Evolutionary conservation across 2,113 vertebrate species (phyloP), one percentile per base, ranked within the genome.

Genomic region (Daboia siamensis): DNA sequence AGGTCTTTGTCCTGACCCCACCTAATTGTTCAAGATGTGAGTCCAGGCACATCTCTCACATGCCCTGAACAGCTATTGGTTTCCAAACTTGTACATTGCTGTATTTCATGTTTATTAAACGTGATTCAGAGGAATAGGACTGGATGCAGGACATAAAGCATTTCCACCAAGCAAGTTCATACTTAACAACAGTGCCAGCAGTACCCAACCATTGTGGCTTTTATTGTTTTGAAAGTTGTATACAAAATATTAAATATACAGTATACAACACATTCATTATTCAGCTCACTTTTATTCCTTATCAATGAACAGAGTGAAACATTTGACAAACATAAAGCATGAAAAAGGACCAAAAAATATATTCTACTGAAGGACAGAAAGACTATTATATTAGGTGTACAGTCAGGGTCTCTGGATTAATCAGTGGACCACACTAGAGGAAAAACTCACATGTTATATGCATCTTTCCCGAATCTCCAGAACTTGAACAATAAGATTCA

Each of bases 171-270:
- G 33, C 20, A 88, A 55, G 51, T 54, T 52, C 26, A 46, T 44
- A 48, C 84, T 55, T 69, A 44, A 92, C 13, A 69, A 88, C 2
- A 92, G 24, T 29, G 33, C n/a, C 39, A 54, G 51, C 46, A 85
- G 23, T 15, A 87, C 23, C 39, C 48, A 39, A 10, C 52, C 33
- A 39, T 39, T 74, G 23, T 55, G 51, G 8, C 33, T 94, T 94
- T 95, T 95, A 93, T 91, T 96, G 88, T 84, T 61, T 96, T 96
- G 95, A 94, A 96, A 93, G 94, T 95, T 44, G 94, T 93, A 94
- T 54, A 91, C 51, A 95, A 51, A 26, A 88, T 57, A 95, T 59
- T 91, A 0, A 24, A 92, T 0, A 0, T 85, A 94, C 69, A 94
- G 39, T 92, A 96, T 92, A 95, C 84, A 95, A 74, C 91, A 94